Percentiles rank a stretch among this genome's conserved stretches.
Evolutionary conservation across 2,888 invertebrate species (phyloP).

Genomic region (Plagiodera versicolora): DNA sequence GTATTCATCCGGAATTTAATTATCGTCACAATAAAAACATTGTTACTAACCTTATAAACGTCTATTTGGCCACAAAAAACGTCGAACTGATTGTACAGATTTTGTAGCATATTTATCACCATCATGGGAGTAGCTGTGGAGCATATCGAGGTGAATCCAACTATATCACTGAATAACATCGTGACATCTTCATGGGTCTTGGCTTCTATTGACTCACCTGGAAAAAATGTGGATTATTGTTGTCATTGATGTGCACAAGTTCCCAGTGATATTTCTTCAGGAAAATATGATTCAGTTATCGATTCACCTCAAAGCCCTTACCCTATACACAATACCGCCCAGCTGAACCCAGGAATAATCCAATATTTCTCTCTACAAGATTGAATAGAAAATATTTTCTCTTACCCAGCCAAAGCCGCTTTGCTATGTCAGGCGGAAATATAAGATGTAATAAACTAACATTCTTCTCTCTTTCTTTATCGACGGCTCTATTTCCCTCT

Average conservation of each 20-base stretch:
- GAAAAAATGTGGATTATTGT: no score
- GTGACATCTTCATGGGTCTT: conserved; percentile 92
- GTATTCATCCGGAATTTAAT: background rate
- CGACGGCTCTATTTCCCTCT: conserved; percentile 89
- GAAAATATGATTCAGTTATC: no score
- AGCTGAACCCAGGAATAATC: background rate
- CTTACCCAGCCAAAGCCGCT: conserved; percentile 89
- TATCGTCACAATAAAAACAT: no score
- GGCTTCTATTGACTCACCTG: conserved; percentile 88
- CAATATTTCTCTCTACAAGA: background rate
- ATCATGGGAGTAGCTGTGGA: conserved; percentile 93
- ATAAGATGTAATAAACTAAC: conserved; percentile 91
- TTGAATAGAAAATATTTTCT: background rate
- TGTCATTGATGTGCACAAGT: no score
- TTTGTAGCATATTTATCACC: conserved; percentile 93
- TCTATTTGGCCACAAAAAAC: conserved; percentile 89
- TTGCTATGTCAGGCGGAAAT: conserved; percentile 93
- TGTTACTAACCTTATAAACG: conserved; percentile 80
- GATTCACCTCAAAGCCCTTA: no score
- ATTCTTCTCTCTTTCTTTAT: conserved; percentile 91
- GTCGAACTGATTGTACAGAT: conserved; percentile 91
- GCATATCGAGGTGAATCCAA: conserved; percentile 95
- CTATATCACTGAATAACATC: conserved; percentile 95
- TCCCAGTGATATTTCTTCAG: no score
- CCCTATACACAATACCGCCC: background rate